Conservation (phyloP, 1,140 invertebrate genomes). For the Meloidogyne hapla region DNA sequence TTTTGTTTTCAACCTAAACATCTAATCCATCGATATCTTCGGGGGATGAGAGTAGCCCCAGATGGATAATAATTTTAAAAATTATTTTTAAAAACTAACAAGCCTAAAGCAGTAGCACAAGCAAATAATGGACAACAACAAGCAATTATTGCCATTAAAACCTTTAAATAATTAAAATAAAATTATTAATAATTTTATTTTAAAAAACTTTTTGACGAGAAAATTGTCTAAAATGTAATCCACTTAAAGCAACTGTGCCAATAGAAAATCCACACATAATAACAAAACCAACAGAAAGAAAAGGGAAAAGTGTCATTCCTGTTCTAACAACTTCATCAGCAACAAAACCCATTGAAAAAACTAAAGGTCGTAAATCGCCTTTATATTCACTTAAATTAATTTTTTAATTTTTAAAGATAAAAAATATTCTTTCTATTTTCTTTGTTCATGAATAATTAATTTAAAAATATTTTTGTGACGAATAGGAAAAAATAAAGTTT, state of each 20-base stretch:
- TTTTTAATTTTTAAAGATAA: too few relatives aligned
- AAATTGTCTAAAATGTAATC: conserved; percentile 48
- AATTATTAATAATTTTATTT: too few relatives aligned
- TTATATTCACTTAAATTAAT: conserved; percentile 32
- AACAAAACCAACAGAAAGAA: conserved; percentile 49
- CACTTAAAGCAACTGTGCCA: conserved; percentile 44
- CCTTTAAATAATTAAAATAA: neutral
- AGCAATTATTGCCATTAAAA: conserved; percentile 44
- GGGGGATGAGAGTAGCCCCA: too few relatives aligned
- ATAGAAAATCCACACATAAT: conserved; percentile 53
- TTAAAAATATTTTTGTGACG: too few relatives aligned
- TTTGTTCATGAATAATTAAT: too few relatives aligned
- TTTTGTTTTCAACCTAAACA: too few relatives aligned
- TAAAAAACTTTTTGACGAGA: conserved; percentile 37
- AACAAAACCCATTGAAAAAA: conserved; percentile 35
- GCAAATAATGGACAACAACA: conserved; percentile 58
- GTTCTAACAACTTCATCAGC: conserved; percentile 50
- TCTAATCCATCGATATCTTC: too few relatives aligned
- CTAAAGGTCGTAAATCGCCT: conserved; percentile 19
- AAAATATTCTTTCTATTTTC: too few relatives aligned
- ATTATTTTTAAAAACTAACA: conserved; percentile 1
- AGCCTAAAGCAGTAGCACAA: conserved; percentile 49
- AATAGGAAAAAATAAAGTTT: too few relatives aligned
- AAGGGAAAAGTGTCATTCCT: conserved; percentile 57
- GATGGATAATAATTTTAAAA: too few relatives aligned